Evolutionary conservation across 35 echinoderm and acorn worm genomes (phyloP).

Genomic region (Patiria miniata): DNA sequence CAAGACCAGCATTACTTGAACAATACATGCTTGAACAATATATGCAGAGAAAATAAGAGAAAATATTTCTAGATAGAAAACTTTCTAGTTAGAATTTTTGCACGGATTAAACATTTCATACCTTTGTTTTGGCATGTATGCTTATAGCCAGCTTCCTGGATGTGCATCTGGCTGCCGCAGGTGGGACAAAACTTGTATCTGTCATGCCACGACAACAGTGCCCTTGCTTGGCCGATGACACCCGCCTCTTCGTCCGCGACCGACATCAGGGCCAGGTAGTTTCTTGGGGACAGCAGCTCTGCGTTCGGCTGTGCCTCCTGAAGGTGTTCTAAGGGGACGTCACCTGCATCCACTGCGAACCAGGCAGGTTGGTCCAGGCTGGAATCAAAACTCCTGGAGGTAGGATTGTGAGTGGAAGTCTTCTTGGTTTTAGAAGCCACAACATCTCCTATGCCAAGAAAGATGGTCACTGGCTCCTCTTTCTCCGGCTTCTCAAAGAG

Average conservation of each 20-base stretch:
- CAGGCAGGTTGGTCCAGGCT: slow-evolving; percentile 33
- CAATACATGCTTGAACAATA: too few species aligned
- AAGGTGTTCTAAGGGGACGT: slow-evolving; percentile 42
- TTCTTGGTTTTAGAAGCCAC: neutral
- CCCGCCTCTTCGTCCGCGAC: slow-evolving; percentile 74
- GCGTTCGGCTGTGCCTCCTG: slow-evolving; percentile 50
- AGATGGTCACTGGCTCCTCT: slow-evolving; percentile 44
- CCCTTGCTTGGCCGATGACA: slow-evolving; percentile 74
- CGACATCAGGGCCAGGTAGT: slow-evolving; percentile 66
- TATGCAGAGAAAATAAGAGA: too few species aligned
- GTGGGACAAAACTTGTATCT: slow-evolving; percentile 94
- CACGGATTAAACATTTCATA: neutral
- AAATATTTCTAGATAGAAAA: too few species aligned
- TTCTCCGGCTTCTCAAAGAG: slow-evolving; percentile 43
- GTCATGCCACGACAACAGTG: slow-evolving; percentile 84
- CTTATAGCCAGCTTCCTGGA: slow-evolving; percentile 91
- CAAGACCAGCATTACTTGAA: too few species aligned
- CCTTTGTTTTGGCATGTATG: slow-evolving; percentile 77
- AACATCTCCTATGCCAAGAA: slow-evolving; percentile 66
- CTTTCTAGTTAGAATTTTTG: too few species aligned
- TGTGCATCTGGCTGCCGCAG: slow-evolving; percentile 61
- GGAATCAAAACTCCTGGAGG: neutral
- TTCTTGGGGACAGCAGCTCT: slow-evolving; percentile 52
- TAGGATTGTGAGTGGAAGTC: neutral
- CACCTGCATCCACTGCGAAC: slow-evolving; percentile 88